Base-by-base conservation (phyloP, 2,113 vertebrate species). In the Rhipidura dahli region DNA sequence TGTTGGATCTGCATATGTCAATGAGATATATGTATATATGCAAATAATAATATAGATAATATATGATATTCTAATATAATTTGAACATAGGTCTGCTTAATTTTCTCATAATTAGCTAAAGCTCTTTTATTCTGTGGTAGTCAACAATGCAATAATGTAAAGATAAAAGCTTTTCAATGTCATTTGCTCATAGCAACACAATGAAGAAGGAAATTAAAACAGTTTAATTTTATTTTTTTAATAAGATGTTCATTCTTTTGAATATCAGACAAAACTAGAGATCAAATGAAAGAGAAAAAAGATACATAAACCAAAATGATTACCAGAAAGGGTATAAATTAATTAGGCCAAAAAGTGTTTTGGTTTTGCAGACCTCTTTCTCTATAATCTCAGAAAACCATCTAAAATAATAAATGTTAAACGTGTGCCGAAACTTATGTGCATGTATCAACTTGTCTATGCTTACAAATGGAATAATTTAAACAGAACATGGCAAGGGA, bases 401-500 rank as follows among this genome's bases (percentile, higher is more conserved):
- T 91, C 81, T 95, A 63, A 68, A 81, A 81, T 59, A 91, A 92
- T 87, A 90, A 66, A 91, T 22, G 59, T 71, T 83, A 93, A 87
- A 96, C 7, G 23, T 92, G 89, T 95, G 87, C 94, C 2, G 45
- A 97, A 97, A 94, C 72, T 94, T 63, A 49, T 0, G 8, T 14
- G 21, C 93, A 0, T 87, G 88, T 91, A 78, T 57, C 50, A 54
- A 66, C 95, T 89, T 79, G 94, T n/a, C 89, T 79, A 3, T 91
- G 90, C 85, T 93, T 89, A 82, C 87, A 93, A 81, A 66, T 59
- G 89, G 79, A 95, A 94, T 95, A 90, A 85, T 45, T 69, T 80
- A 83, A 90, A 71, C 83, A 92, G 77, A 96, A 75, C 89, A 90
- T 66, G 68, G 90, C 60, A 72, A 86, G 39, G 42, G 93, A 92